Evolutionary conservation across 2,113 vertebrate species (phyloP).

Genomic region (Bos taurus): ARS-UCD2.0 NC_037337.1:2394001-2394500

Average conservation of each 20-base stretch:
- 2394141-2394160: not conserved
- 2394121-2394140: not conserved
- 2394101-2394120: not conserved
- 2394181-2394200: not conserved
- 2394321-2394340: not conserved
- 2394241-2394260: not conserved
- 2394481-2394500: not conserved
- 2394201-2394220: not conserved
- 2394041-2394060: conserved; percentile 50
- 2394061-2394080: conserved; percentile 56
- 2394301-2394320: not conserved
- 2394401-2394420: not conserved
- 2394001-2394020: not conserved
- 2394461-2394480: not conserved
- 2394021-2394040: not conserved
- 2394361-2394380: not conserved
- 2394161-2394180: not conserved
- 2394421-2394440: not conserved
- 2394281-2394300: not conserved
- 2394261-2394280: not conserved
- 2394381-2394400: not conserved
- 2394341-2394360: not conserved
- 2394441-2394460: not conserved
- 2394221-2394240: not conserved
- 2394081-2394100: not conserved